These are phyloP conservation scores for Strigamia maritima DNA, from an alignment of 2,888 invertebrate species.

Conservation along the genomic window DNA sequence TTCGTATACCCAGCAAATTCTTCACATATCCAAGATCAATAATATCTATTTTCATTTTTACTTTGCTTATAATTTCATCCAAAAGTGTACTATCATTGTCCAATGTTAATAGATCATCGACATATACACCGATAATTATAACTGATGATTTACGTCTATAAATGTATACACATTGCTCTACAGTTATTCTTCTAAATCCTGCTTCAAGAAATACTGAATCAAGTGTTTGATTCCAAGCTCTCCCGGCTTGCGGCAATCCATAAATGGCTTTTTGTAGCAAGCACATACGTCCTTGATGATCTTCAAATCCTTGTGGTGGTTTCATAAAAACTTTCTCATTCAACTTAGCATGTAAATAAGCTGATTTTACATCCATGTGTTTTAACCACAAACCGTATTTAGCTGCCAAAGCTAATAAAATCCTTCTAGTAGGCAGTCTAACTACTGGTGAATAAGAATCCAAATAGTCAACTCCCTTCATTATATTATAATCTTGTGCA, in stretches of 20 bases:
- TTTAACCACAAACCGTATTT: not conserved
- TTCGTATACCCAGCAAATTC: not conserved
- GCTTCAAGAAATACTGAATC: not conserved
- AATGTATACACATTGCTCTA: not conserved
- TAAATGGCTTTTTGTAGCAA: not conserved
- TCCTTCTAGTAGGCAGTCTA: not conserved
- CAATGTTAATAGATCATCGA: not conserved
- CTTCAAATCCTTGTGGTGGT: not conserved
- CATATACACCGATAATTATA: not conserved
- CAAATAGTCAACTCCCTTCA: not conserved
- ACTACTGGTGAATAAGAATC: not conserved
- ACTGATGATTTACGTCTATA: not conserved
- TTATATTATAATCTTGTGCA: not conserved
- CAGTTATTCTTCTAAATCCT: not conserved
- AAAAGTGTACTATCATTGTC: not conserved
- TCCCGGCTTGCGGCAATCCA: not conserved
- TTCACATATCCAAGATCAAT: not conserved
- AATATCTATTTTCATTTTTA: not conserved
- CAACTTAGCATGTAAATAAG: not conserved
- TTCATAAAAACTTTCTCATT: not conserved
- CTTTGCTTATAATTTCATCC: not conserved
- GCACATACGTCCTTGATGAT: not conserved
- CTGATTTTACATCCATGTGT: not conserved
- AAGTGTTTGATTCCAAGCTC: not conserved
- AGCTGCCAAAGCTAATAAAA: not conserved